A percentile compares a stretch with the other conserved stretches of the same genome.
Evolutionary conservation across 2,113 vertebrate genomes (phyloP).

Genomic region (Charina bottae): DNA sequence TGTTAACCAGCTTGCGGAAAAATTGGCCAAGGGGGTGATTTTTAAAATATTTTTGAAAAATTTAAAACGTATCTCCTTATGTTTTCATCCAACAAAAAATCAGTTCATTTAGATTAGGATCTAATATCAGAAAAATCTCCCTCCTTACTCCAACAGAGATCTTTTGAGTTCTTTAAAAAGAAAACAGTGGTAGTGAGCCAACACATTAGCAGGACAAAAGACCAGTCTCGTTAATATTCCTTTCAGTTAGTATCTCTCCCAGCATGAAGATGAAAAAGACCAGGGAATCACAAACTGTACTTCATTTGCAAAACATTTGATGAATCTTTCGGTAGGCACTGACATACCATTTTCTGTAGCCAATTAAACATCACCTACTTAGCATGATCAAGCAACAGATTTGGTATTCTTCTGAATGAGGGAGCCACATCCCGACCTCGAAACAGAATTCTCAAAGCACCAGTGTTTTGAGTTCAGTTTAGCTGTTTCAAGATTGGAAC

Average conservation of each 20-base stretch:
- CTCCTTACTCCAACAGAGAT: not conserved
- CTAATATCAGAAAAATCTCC: not conserved
- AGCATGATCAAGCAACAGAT: not conserved
- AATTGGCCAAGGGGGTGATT: not conserved
- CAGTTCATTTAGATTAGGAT: not conserved
- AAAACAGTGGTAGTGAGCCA: not conserved
- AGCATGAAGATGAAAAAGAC: not conserved
- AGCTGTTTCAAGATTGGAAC: not conserved
- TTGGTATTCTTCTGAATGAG: not conserved
- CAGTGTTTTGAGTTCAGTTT: not conserved
- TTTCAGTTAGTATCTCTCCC: not conserved
- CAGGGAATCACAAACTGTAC: not conserved
- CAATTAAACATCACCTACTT: not conserved
- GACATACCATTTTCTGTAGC: not conserved
- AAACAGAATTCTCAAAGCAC: not conserved
- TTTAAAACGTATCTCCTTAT: not conserved
- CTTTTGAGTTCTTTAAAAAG: not conserved
- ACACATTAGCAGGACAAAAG: not conserved
- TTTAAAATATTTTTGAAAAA: not conserved
- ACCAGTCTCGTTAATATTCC: not conserved
- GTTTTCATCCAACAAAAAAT: not conserved
- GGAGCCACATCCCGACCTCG: not conserved
- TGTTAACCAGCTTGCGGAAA: not conserved
- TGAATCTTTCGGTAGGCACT: not conserved
- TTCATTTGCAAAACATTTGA: not conserved